Evolutionary conservation across 2,888 invertebrate species (phyloP), one percentile per base, ranked within the genome.

Genomic region (Spilarctia lutea): DNA sequence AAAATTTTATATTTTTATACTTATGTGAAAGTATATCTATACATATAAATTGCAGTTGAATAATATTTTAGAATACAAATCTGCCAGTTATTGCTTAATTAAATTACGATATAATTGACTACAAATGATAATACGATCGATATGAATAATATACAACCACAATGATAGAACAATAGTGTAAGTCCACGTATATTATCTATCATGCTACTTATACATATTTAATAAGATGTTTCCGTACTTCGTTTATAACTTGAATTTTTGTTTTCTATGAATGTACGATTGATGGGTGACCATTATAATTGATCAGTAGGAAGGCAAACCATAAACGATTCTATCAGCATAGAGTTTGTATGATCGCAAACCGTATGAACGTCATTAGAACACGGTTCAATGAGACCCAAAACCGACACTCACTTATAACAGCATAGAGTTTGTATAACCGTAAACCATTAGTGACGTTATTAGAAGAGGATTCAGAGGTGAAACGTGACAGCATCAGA

Each of bases 81-180:
- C 75, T 52, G 70, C 76, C 35, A 42, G 74, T 81, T 73, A 78
- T 78, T 68, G 73, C 65, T 42, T 65, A 66, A 65, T 72, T 65
- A 75, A 69, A 65, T 68, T 76, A 78, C 33, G 56, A 73, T 76
- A 74, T 74, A 82, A 84, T 83, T 76, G 75, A 69, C 68, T 82
- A 79, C 75, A 0, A 65, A 65, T 65, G 24, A 74, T 52, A 71
- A 70, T 33, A 70, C 35, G 56, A 71, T 71, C 42, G 33, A 60
- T 73, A 42, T 39, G 42, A 67, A 65, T 52, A 67, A 72, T 68
- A 27, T 74, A 71, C 74, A 74, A 65, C 45, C 20, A 66, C n/a
- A 74, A 42, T n/a, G 45, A 68, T 27, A 69, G 45, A 33, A 30
- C 18, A 27, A 39, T 60, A 56, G 33, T 39, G 35, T n/a, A 52